A percentile compares a stretch with the other conserved stretches of the same genome.
Evolutionary conservation across 2,888 invertebrate genomes (phyloP).

Genomic region (Zootermopsis nevadensis): DNA sequence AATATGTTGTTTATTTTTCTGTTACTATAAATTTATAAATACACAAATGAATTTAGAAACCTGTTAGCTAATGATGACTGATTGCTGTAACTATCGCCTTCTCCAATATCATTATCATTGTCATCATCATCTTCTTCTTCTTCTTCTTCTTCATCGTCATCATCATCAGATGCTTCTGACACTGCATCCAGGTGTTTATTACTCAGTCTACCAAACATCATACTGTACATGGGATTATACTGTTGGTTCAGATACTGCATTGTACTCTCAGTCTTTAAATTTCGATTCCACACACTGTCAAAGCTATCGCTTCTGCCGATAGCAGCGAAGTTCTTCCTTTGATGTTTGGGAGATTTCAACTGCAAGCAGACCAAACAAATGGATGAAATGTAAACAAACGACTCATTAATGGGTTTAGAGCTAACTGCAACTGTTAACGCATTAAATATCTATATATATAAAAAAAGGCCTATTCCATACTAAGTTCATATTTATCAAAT

Average conservation of each 20-base stretch:
- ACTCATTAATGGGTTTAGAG: no score
- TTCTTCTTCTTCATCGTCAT: slow-evolving; percentile 11
- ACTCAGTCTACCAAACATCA: slow-evolving; percentile 45
- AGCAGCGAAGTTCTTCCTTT: neutral
- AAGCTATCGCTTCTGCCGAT: neutral
- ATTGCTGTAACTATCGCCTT: slow-evolving; percentile 38
- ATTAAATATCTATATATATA: no score
- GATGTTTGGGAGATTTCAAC: neutral
- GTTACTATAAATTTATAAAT: no score
- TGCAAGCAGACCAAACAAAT: neutral
- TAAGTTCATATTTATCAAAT: no score
- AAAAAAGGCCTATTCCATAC: no score
- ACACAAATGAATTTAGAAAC: neutral
- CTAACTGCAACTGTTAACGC: no score
- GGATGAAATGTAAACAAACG: no score
- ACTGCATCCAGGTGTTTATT: slow-evolving; percentile 31
- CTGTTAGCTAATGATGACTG: slow-evolving; percentile 33
- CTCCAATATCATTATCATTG: slow-evolving; percentile 26
- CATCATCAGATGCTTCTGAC: slow-evolving; percentile 45
- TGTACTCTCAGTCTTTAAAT: slow-evolving; percentile 40
- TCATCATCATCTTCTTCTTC: slow-evolving; percentile 33
- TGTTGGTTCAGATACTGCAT: slow-evolving; percentile 46
- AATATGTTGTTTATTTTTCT: no score
- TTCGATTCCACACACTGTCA: neutral
- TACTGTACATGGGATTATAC: slow-evolving; percentile 48